Evolutionary conservation across 2,113 vertebrate genomes (phyloP).

Genomic region (Macroglossus sobrinus): DNA sequence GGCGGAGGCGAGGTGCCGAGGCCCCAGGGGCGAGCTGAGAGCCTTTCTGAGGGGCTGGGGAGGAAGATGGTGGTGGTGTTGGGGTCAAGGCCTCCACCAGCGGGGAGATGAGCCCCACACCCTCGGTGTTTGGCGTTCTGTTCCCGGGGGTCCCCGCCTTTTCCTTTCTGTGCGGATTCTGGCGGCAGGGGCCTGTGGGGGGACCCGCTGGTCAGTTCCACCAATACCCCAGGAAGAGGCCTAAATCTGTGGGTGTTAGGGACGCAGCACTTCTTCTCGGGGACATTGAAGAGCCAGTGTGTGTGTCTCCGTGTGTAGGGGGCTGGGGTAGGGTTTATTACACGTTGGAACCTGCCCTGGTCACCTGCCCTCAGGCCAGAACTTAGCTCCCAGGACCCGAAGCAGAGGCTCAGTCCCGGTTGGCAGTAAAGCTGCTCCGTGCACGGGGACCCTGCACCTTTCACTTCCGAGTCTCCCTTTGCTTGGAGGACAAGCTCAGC

Average conservation of each 20-base stretch:
- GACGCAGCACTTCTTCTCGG: not conserved
- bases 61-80: accelerated
- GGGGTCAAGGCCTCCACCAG: too few relatives aligned
- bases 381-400: not conserved
- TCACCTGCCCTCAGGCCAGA: not conserved
- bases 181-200: accelerated
- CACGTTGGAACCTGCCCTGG: accelerated
- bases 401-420: not conserved
- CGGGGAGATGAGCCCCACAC: accelerated
- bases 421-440: not conserved
- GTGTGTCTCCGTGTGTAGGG: not conserved
- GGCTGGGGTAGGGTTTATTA: not conserved
- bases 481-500: not conserved
- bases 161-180: not conserved
- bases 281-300: not conserved
- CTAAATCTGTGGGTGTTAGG: too few relatives aligned
- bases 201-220: accelerated
- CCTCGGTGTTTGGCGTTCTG: accelerated
- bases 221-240: not conserved
- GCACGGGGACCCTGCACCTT: not conserved
- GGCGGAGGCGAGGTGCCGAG: accelerated
- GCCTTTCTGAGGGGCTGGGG: accelerated
- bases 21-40: too few relatives aligned
- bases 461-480: not conserved
- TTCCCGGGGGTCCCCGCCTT: not conserved